Base-by-base conservation (phyloP, 2,113 vertebrate genomes). In the Tetraodon nigroviridis region DNA sequence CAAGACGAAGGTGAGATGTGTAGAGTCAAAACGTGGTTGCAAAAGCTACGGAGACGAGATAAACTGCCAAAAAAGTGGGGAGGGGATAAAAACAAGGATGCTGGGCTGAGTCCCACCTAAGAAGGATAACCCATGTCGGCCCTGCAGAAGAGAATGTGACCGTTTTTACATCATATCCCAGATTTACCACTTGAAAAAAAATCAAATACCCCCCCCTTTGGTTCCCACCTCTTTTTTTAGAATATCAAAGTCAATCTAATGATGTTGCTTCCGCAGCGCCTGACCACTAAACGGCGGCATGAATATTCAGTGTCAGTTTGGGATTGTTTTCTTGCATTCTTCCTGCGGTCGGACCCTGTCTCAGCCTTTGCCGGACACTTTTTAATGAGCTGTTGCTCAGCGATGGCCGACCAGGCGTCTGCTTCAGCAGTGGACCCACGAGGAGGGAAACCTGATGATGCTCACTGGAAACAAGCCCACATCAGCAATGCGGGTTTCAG, bases 401-500 rank as follows among this genome's bases (percentile, higher is more conserved):
- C 32, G 8, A 37, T 47, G 5, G 4, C 46, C 20, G 46, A 19
- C 7, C 17, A 18, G 46, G 3, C n/a, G n/a, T 18, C n/a, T n/a
- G 8, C 3, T n/a, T 7, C 5, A n/a, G 44, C 15, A 51, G 22
- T 24, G 50, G 29, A 44, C 20, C 61, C 24, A 21, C 13, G 56
- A 55, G 49, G 61, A 57, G 71, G 76, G 64, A 62, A 81, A 66
- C 75, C 55, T 60, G 63, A 73, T 75, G 58, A 79, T 82, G 17
- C 70, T 51, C 62, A 62, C 68, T 77, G 84, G 85, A 85, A 77
- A 84, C 52, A 61, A 81, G 76, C 74, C 78, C 80, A 75, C 81
- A 88, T 78, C 86, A 79, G 84, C 87, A 88, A 81, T 89, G 84
- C 87, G 80, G 87, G 80, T 81, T 82, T 85, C 59, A 66, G 74